Conservation (phyloP, 2,888 invertebrate genomes). For the Ophion ellenae region DNA sequence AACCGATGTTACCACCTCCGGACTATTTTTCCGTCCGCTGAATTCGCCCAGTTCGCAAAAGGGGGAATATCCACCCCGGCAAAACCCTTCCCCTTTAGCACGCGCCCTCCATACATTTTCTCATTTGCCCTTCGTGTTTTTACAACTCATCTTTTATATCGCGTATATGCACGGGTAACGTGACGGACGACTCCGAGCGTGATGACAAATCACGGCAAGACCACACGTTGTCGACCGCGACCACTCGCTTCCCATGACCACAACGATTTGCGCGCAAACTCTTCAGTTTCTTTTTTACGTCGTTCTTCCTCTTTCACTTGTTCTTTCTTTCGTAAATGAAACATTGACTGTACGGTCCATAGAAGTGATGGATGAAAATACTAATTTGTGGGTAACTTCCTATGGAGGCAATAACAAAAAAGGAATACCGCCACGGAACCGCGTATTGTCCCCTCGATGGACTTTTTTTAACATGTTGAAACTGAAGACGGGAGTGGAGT, state of each 20-base stretch:
- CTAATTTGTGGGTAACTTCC: neutral
- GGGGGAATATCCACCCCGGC: conserved; percentile 62
- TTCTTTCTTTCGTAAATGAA: conserved; percentile 50
- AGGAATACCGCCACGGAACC: neutral
- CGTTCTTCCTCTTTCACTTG: conserved; percentile 1
- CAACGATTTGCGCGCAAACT: conserved; percentile 57
- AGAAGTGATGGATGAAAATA: neutral
- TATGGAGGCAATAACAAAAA: neutral
- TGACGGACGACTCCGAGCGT: conserved; percentile 76
- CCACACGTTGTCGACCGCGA: conserved; percentile 56
- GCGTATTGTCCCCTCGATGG: conserved; percentile 20
- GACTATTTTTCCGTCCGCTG: conserved; percentile 61
- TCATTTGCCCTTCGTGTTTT: conserved; percentile 80
- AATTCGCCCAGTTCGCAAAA: conserved; percentile 41
- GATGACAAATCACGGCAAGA: conserved; percentile 75
- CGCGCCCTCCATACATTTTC: conserved; percentile 78
- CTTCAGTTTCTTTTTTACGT: conserved; percentile 65
- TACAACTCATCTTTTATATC: conserved; percentile 80
- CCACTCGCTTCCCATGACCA: conserved; percentile 49
- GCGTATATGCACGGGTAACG: conserved; percentile 67
- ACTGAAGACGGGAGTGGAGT: conserved; percentile 9
- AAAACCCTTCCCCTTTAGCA: conserved; percentile 67
- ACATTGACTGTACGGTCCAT: conserved; percentile 6
- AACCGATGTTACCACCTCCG: conserved; percentile 62
- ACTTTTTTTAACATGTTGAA: conserved; percentile 20